These are phyloP conservation scores for Chitala chitala DNA, from an alignment of 2,113 vertebrate species.

Conservation along the genomic window DNA sequence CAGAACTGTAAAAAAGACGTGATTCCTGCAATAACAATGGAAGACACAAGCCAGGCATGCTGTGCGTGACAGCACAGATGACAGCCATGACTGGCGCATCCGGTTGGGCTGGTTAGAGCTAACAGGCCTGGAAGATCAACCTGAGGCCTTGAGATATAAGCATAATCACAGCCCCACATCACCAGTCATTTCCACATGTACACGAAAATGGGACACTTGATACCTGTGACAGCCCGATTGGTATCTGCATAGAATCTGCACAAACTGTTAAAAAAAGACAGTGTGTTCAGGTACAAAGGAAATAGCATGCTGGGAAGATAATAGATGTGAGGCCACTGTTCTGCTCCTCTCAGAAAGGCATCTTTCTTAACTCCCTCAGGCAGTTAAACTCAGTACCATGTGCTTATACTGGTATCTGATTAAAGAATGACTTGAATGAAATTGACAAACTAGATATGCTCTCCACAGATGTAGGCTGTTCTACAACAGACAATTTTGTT, in stretches of 20 bases:
- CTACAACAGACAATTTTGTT: too few relatives aligned
- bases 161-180: conserved; percentile 23
- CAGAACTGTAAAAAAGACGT: conserved; percentile 35
- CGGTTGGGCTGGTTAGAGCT: conserved; percentile 66
- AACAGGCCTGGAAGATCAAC: conserved; percentile 58
- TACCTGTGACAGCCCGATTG: background rate
- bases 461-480: too few relatives aligned
- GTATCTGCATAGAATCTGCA: background rate
- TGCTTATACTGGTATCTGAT: too few relatives aligned
- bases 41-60: conserved; percentile 57
- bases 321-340: background rate
- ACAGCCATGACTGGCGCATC: conserved; percentile 62
- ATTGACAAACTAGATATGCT: too few relatives aligned
- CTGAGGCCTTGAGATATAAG: conserved; percentile 49
- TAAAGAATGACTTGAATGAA: too few relatives aligned
- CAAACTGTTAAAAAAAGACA: background rate
- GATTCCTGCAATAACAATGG: conserved; percentile 35
- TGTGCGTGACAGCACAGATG: conserved; percentile 56
- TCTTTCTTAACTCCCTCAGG: too few relatives aligned
- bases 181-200: background rate
- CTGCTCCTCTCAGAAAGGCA: background rate
- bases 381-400: too few relatives aligned
- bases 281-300: too few relatives aligned
- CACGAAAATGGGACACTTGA: background rate
- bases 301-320: background rate